Evolutionary conservation across 2,113 vertebrate genomes (phyloP).

Genomic region (Oostethus manadensis): DNA sequence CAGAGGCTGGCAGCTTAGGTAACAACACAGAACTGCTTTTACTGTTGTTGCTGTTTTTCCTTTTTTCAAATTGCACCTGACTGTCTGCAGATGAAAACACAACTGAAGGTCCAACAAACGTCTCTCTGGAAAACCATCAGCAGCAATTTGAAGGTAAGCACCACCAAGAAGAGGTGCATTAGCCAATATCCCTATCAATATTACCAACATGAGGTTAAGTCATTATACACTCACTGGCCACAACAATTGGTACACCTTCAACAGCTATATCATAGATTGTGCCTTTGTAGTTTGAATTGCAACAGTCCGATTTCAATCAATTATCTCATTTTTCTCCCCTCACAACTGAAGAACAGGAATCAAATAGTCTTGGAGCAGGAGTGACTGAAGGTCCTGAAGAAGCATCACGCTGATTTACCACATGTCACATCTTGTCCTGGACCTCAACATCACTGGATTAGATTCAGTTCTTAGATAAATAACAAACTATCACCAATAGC

Average conservation of each 20-base stretch:
- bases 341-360: slow-evolving; percentile 30
- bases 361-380: slow-evolving; percentile 13
- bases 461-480: slow-evolving; percentile 4
- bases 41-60: neutral
- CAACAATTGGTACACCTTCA: too few species aligned
- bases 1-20: slow-evolving; percentile 34
- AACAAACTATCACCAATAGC: too few species aligned
- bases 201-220: too few species aligned
- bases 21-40: slow-evolving; percentile 19
- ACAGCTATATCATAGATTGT: neutral
- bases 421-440: too few species aligned
- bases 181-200: neutral
- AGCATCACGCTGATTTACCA: slow-evolving; percentile 3
- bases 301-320: too few species aligned
- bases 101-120: neutral
- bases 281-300: too few species aligned
- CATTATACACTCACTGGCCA: too few species aligned
- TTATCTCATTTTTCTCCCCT: slow-evolving; percentile 18
- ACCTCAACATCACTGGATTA: too few species aligned
- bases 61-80: neutral
- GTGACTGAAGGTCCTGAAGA: slow-evolving; percentile 9
- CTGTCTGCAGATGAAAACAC: slow-evolving; percentile 19
- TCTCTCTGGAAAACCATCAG: slow-evolving; percentile 3
- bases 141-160: slow-evolving; percentile 21
- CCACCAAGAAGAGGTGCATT: slow-evolving; percentile 11